Percentiles rank a stretch among this genome's conserved stretches.
Conservation (phyloP, 2,888 invertebrate species). For the Dryococelus australis region DNA sequence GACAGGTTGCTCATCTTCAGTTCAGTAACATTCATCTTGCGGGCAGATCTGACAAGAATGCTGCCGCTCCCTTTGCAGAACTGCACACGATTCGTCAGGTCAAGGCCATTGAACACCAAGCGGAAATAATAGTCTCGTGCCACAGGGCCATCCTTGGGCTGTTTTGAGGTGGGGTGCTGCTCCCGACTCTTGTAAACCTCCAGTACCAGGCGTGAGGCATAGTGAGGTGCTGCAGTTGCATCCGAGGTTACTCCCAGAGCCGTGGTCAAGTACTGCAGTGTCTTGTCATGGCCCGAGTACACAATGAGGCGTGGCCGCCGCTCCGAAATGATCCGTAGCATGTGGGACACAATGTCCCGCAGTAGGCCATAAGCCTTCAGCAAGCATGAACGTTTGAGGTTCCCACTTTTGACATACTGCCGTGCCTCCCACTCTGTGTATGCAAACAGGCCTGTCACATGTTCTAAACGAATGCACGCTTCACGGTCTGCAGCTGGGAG, state of each 20-base stretch:
- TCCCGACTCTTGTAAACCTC: conserved; percentile 79
- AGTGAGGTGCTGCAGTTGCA: conserved; percentile 73
- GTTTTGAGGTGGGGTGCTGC: conserved; percentile 34
- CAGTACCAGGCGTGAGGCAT: conserved; percentile 86
- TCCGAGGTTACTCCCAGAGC: conserved; percentile 75
- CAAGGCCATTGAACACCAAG: conserved; percentile 84
- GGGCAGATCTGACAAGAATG: conserved; percentile 37
- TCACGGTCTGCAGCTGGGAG: conserved; percentile 50
- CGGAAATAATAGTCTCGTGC: conserved; percentile 82
- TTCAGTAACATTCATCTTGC: conserved; percentile 34
- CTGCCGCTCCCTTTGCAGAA: conserved; percentile 75
- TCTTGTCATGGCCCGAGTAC: conserved; percentile 93
- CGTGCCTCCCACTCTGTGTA: conserved; percentile 83
- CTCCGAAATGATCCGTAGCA: conserved; percentile 82
- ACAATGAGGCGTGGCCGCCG: conserved; percentile 77
- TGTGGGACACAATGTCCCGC: conserved; percentile 80
- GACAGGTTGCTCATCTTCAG: conserved; percentile 26
- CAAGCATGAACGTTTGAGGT: conserved; percentile 71
- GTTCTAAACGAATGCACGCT: conserved; percentile 41
- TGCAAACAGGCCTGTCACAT: conserved; percentile 77
- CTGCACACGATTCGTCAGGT: conserved; percentile 80
- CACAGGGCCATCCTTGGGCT: conserved; percentile 52
- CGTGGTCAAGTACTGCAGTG: conserved; percentile 81
- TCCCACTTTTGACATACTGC: conserved; percentile 67
- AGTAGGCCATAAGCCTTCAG: conserved; percentile 84